Evolutionary conservation across 92 coral and sea anemone genomes (phyloP).

Genomic region (Epizoanthus scotinus): DNA sequence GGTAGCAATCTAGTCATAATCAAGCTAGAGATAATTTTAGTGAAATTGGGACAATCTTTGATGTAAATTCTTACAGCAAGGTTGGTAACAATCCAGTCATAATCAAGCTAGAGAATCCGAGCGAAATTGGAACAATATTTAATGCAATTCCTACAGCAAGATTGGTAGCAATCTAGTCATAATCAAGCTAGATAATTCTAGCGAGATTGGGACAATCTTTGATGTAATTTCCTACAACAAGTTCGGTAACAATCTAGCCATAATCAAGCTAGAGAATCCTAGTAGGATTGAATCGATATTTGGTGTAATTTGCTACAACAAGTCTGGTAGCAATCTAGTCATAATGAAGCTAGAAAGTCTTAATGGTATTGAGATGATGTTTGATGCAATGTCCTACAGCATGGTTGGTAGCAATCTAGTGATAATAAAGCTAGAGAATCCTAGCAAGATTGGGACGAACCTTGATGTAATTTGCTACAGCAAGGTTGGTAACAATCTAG

Average conservation of each 20-base stretch:
- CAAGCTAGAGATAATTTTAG: constrained; percentile 61
- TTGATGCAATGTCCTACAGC: too few relatives aligned
- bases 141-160: too few relatives aligned
- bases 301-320: constrained; percentile 80
- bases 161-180: constrained; percentile 73
- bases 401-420: too few relatives aligned
- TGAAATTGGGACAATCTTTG: constrained; percentile 74
- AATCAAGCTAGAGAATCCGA: too few relatives aligned
- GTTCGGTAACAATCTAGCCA: constrained; percentile 73
- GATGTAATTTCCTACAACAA: constrained; percentile 85
- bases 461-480: constrained; percentile 84
- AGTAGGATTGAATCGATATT: constrained; percentile 66
- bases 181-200: constrained; percentile 64
- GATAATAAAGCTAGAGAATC: constrained; percentile 64
- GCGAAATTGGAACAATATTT: too few relatives aligned
- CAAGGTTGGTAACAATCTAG: constrained; percentile 60
- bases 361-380: too few relatives aligned
- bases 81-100: constrained; percentile 51
- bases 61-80: constrained; percentile 81
- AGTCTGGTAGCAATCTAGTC: constrained; percentile 52
- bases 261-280: constrained; percentile 66
- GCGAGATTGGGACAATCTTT: constrained; percentile 68
- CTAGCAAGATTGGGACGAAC: constrained; percentile 61
- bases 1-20: constrained; percentile 75
- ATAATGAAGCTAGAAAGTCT: too few relatives aligned